Evolutionary conservation across 2,113 vertebrate genomes (phyloP).

Genomic region (Crotalus viridis): DNA sequence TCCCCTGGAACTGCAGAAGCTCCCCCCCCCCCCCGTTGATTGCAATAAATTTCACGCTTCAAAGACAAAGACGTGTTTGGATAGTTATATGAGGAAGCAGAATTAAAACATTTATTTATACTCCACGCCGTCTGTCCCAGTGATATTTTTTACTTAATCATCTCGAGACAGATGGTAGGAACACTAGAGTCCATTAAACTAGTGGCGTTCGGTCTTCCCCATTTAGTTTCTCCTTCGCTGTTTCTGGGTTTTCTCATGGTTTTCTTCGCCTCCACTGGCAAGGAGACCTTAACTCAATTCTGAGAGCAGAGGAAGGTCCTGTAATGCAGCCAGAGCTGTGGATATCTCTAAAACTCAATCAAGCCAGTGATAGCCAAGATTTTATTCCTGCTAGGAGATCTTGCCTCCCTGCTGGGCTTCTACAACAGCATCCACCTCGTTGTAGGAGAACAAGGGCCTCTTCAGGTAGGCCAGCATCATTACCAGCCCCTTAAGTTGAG

Average conservation of each 20-base stretch:
- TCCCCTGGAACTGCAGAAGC: neutral
- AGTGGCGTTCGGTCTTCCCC: conserved; percentile 56
- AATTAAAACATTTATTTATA: conserved; percentile 63
- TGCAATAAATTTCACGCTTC: neutral
- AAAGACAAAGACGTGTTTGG: conserved; percentile 4
- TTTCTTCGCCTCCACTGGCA: neutral
- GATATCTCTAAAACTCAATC: neutral
- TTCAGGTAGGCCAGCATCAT: neutral
- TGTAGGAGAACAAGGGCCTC: neutral
- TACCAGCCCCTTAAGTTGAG: neutral
- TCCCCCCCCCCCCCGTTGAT: neutral
- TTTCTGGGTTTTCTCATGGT: neutral
- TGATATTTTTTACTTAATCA: conserved; percentile 70
- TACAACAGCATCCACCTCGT: neutral
- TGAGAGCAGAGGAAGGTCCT: neutral
- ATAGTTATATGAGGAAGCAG: conserved; percentile 34
- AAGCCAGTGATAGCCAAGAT: neutral
- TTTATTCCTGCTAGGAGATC: neutral
- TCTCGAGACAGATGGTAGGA: conserved; percentile 62
- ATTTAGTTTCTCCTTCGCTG: conserved; percentile 52
- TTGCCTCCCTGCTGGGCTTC: neutral
- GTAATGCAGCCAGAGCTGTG: neutral
- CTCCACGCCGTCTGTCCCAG: conserved; percentile 62
- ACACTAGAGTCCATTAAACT: conserved; percentile 63
- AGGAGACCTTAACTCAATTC: neutral